Conservation (phyloP, 2,888 invertebrate genomes). For the Drosophila diplacantha region DNA sequence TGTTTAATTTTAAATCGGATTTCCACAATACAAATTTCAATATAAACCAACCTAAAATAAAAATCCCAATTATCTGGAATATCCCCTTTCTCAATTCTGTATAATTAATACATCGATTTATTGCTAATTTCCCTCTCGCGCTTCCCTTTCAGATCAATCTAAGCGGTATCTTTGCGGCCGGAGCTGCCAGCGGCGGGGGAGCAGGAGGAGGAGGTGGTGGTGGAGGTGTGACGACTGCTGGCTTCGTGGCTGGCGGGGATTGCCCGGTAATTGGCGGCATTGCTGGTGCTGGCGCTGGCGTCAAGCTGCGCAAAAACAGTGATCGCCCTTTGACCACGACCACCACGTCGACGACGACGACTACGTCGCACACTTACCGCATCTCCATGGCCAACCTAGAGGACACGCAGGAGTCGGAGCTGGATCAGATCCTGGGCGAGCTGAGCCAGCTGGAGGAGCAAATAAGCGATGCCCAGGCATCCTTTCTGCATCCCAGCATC, state of each 20-base stretch:
- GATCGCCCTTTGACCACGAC: constrained; percentile 62
- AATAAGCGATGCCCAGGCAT: constrained; percentile 67
- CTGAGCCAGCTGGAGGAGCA: constrained; percentile 91
- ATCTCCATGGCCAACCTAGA: constrained; percentile 98
- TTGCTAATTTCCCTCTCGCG: neutral
- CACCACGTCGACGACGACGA: constrained; percentile 17
- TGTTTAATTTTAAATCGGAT: neutral
- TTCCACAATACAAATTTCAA: neutral
- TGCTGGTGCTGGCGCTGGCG: constrained; percentile 52
- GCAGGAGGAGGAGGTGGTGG: constrained; percentile 15
- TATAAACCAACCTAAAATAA: neutral
- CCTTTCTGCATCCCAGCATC: constrained; percentile 55
- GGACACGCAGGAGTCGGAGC: constrained; percentile 96
- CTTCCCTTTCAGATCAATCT: constrained; percentile 48
- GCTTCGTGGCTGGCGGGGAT: constrained; percentile 34
- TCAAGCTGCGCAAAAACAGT: constrained; percentile 71
- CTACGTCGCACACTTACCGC: constrained; percentile 80
- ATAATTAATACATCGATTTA: neutral
- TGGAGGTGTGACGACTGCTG: constrained; percentile 8
- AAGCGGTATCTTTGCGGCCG: constrained; percentile 56
- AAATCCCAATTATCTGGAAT: neutral
- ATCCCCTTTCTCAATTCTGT: no score
- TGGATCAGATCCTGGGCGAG: constrained; percentile 97
- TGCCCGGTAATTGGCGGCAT: constrained; percentile 15
- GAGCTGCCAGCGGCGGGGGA: constrained; percentile 53